These are phyloP conservation scores for Sphyrna mokarran DNA, from an alignment of 2,113 vertebrate genomes.

Conservation along the genomic window DNA sequence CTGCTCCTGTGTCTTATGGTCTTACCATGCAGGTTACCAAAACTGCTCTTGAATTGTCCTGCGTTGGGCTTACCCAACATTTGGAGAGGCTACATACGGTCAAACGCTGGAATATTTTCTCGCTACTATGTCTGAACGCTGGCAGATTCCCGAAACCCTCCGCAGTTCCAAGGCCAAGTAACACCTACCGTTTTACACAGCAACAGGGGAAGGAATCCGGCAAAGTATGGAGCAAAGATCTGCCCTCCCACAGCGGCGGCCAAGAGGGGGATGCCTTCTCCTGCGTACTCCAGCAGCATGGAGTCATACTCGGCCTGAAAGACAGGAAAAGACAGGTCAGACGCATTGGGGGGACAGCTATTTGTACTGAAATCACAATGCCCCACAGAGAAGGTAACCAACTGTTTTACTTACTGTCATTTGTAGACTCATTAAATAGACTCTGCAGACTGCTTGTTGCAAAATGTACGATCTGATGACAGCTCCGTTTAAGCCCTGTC, in stretches of 20 bases:
- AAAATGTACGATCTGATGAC: not conserved
- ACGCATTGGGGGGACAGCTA: not conserved
- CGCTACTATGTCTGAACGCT: not conserved
- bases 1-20: too few relatives aligned
- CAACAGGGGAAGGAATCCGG: slow-evolving; percentile 73
- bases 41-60: too few relatives aligned
- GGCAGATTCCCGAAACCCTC: not conserved
- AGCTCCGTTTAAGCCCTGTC: too few relatives aligned
- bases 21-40: too few relatives aligned
- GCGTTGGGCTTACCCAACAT: too few relatives aligned
- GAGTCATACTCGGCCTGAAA: slow-evolving; percentile 73
- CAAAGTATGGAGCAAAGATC: slow-evolving; percentile 67
- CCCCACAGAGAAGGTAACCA: not conserved
- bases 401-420: too few relatives aligned
- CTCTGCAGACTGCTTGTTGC: not conserved
- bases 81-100: not conserved
- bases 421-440: not conserved
- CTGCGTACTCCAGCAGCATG: slow-evolving; percentile 77
- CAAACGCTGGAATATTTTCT: not conserved
- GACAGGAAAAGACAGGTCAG: not conserved
- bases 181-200: slow-evolving; percentile 63
- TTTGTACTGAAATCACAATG: not conserved
- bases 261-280: slow-evolving; percentile 73
- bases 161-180: not conserved
- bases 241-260: slow-evolving; percentile 64